Evolutionary conservation across 2,888 invertebrate genomes (phyloP).

Genomic region (Antitype chi): DNA sequence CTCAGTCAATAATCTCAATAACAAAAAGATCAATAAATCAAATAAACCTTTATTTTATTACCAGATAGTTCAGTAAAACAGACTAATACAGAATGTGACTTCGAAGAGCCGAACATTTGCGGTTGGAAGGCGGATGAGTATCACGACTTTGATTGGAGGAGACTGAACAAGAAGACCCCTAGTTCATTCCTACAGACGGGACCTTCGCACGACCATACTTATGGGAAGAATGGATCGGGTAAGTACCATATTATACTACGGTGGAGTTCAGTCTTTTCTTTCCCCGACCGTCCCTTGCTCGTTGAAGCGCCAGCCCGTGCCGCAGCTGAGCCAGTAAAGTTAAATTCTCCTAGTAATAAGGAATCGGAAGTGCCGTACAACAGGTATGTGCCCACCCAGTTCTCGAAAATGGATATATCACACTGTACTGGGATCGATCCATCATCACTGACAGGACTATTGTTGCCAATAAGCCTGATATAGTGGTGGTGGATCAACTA

Average conservation of each 20-base stretch:
- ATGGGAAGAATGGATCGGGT: constrained; percentile 84
- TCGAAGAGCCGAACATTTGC: constrained; percentile 92
- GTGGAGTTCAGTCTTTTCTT: no score
- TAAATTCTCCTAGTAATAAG: no score
- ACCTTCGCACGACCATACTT: constrained; percentile 94
- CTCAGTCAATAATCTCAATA: not conserved
- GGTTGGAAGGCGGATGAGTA: constrained; percentile 94
- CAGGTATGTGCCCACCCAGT: no score
- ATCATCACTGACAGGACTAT: no score
- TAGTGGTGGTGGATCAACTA: no score
- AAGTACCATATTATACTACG: constrained; percentile 11
- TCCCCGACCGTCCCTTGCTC: no score
- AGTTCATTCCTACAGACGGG: constrained; percentile 93
- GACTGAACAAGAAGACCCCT: constrained; percentile 92
- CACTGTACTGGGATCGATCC: no score
- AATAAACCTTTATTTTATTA: not conserved
- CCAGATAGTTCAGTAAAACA: constrained; percentile 40
- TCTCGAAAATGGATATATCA: no score
- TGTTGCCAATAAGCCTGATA: no score
- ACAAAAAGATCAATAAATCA: not conserved
- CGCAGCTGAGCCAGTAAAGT: no score
- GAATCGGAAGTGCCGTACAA: no score
- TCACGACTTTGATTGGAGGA: constrained; percentile 94
- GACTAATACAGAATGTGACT: constrained; percentile 89
- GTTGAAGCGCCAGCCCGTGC: no score